Base-by-base conservation (phyloP, 2,888 invertebrate species). In the Lycia hirtaria region DNA sequence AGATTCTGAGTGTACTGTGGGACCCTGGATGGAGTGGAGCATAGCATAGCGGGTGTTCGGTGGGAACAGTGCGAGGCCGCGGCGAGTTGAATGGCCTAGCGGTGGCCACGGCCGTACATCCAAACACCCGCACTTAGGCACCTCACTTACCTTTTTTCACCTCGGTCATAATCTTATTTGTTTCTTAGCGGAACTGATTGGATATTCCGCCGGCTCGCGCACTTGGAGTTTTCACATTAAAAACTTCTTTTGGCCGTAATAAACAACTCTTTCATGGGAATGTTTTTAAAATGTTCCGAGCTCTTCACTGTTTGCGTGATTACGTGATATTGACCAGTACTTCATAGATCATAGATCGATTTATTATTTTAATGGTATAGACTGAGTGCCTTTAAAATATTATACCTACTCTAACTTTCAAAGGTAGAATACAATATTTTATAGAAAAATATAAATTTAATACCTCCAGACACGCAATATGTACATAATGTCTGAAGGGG, bases 21-120 rank as follows among this genome's bases (percentile, higher is more conserved):
- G 41, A 22, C 54, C 54, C 62, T 60, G 51, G 56, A 57, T 53
- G 60, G 64, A 60, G 64, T 62, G 65, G 63, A 68, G 73, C n/a
- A n/a, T 73, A 73, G 76, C 71, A 65, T 68, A 69, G 71, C 69
- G 63, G 67, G 19, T 38, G 49, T 10, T n/a, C 12, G 30, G 35
- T 43, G 38, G 38, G 68, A 64, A 32, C 67, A 64, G 62, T 62
- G 74, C 76, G 80, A 76, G 79, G 79, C 83, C 78, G 77, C 77
- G 76, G 69, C 67, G 88, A 82, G 91, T 91, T 90, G 89, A 91
- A 90, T 83, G 89, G 73, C 90, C 90, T 78, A 71, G 75, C 75
- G 60, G 69, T 67, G 66, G 66, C 70, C 66, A 70, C 71, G 73
- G 80, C 76, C 76, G 78, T 77, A 79, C 85, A 80, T 80, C 80